Evolutionary conservation across 2,888 invertebrate species (phyloP).

Genomic region (Dasysyrphus albostriatus): DNA sequence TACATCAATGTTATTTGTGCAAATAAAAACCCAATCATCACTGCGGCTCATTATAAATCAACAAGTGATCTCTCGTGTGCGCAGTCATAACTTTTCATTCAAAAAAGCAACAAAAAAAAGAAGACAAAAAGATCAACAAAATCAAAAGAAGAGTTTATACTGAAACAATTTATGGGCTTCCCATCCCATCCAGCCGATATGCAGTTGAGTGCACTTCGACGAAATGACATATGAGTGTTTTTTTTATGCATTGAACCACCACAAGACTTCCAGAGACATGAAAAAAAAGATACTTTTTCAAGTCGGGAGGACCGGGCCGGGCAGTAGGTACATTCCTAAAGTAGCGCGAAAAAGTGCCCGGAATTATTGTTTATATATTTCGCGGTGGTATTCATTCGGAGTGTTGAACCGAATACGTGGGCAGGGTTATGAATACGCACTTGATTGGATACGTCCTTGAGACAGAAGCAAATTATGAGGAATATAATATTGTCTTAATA

Average conservation of each 20-base stretch:
- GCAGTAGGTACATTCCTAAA: neutral
- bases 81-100: constrained; percentile 65
- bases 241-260: constrained; percentile 23
- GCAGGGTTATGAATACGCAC: constrained; percentile 59
- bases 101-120: constrained; percentile 6
- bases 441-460: constrained; percentile 74
- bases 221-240: constrained; percentile 52
- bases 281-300: constrained; percentile 33
- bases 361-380: constrained; percentile 35
- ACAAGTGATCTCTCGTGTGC: constrained; percentile 51
- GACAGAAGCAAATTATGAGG: constrained; percentile 69
- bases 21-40: constrained; percentile 52
- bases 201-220: constrained; percentile 57
- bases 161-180: constrained; percentile 47
- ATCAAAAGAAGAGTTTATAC: constrained; percentile 9
- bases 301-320: neutral
- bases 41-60: constrained; percentile 62
- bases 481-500: constrained; percentile 52
- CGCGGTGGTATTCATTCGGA: neutral
- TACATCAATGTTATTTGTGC: constrained; percentile 1
- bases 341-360: constrained; percentile 38
- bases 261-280: constrained; percentile 20
- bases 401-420: constrained; percentile 68
- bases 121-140: constrained; percentile 3
- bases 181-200: neutral